phyloP scores from a whole-genome alignment of 2,113 vertebrate species.

The Ranitomeya variabilis region DNA sequence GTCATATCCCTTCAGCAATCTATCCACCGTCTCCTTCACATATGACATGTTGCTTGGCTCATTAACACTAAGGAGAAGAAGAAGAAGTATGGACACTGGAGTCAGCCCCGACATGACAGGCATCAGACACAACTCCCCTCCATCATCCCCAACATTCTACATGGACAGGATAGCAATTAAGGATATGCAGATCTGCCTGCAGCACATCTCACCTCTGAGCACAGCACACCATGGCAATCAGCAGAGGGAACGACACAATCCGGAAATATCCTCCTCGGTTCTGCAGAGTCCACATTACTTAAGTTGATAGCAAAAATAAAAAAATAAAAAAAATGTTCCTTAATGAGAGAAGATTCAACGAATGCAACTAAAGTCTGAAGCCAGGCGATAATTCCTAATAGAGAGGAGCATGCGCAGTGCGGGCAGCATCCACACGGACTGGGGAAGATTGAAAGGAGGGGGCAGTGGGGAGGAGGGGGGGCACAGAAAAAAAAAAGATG shows the following conservation, averaged over 20 bases:
- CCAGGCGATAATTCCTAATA: conserved; percentile 71
- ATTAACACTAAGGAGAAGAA: conserved; percentile 70
- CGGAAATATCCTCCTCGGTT: conserved; percentile 70
- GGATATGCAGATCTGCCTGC: conserved; percentile 17
- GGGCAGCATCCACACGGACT: conserved; percentile 72
- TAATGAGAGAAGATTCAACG: conserved; percentile 70
- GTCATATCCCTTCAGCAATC: conserved; percentile 86
- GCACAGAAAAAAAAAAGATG: conserved; percentile 43
- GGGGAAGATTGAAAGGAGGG: conserved; percentile 59
- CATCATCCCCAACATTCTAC: conserved; percentile 40
- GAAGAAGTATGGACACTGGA: conserved; percentile 60
- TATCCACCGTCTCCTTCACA: conserved; percentile 87
- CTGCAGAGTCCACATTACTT: conserved; percentile 75
- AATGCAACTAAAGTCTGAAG: conserved; percentile 74
- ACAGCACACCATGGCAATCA: conserved; percentile 77
- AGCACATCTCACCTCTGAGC: conserved; percentile 80
- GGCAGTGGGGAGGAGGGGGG: too few relatives aligned
- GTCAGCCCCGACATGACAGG: conserved; percentile 54
- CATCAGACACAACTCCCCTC: conserved; percentile 55
- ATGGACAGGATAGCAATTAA: neutral
- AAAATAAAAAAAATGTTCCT: conserved; percentile 60
- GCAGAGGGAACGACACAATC: conserved; percentile 73
- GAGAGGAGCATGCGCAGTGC: conserved; percentile 74
- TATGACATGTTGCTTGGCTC: conserved; percentile 88
- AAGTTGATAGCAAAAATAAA: conserved; percentile 61